Evolutionary conservation across 2,888 invertebrate species (phyloP).

Genomic region (Gari tellinella): DNA sequence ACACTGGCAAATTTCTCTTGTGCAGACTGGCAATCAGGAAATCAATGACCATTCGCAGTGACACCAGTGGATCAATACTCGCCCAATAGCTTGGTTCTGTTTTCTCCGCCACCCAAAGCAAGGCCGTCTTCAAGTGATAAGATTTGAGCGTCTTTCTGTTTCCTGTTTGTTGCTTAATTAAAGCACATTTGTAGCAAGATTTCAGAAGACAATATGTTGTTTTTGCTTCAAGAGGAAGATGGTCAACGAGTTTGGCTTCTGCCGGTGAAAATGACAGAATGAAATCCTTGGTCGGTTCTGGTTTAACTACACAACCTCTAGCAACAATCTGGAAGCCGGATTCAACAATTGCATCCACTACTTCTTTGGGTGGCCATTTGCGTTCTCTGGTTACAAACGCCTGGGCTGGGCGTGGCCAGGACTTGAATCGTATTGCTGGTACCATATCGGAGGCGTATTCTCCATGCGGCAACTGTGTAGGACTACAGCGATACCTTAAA

Average conservation of each 20-base stretch:
- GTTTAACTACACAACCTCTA: background rate
- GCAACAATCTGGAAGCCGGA: conserved; percentile 30
- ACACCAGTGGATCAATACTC: background rate
- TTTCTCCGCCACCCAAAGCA: conserved; percentile 31
- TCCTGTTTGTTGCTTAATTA: conserved; percentile 18
- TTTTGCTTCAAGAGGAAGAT: conserved; percentile 19
- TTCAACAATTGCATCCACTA: conserved; percentile 10
- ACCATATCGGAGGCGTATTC: conserved; percentile 21
- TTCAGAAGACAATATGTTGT: conserved; percentile 19
- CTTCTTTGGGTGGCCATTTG: conserved; percentile 30
- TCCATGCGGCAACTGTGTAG: too few relatives aligned
- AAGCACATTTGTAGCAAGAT: conserved; percentile 11
- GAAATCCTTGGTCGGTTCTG: conserved; percentile 12
- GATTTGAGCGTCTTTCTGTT: conserved; percentile 21
- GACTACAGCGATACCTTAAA: too few relatives aligned
- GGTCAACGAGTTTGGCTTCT: conserved; percentile 11
- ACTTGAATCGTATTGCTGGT: conserved; percentile 22
- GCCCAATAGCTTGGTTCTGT: conserved; percentile 10
- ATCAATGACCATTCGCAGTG: background rate
- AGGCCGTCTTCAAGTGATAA: conserved; percentile 37
- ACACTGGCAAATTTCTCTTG: conserved; percentile 4
- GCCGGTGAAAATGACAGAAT: conserved; percentile 33
- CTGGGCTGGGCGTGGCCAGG: conserved; percentile 28
- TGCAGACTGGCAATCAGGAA: conserved; percentile 1
- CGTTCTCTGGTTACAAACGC: conserved; percentile 31